Base-by-base conservation (phyloP, 1,140 invertebrate species). In the Drosophila subobscura region DNA sequence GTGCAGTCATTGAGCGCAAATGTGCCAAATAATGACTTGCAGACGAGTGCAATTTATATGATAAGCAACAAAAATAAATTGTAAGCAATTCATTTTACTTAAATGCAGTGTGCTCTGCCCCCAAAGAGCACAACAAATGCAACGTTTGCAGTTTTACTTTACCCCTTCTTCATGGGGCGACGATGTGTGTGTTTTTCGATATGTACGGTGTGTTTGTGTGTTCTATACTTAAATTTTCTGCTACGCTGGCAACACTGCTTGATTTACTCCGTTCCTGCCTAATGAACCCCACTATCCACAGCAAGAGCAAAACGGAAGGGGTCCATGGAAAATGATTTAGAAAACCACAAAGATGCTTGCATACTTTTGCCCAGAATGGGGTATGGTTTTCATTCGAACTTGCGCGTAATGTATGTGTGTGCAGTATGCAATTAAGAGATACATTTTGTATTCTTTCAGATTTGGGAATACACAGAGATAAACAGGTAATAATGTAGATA, bases 1-100 rank as follows among this genome's bases (percentile, higher is more conserved):
- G 81, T 85, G 81, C 81, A 85, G 81, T 79, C 81, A 85, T 86
- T 81, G 81, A 77, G 81, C 81, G 81, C 77, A 85, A 85, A 85
- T 85, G 81, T 85, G 81, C 81, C 81, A 85, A 85, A 85, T 85
- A 85, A 85, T 85, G 80, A 86, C 81, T 85, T 85, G 81, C 81
- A 85, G 73, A 81, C 72, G 81, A 85, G 77, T 85, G 81, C 81
- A 85, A 85, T 85, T 85, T 85, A 85, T 85, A 85, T 86, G 81
- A 85, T 85, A 85, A 85, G 81, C 81, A 85, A 85, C 81, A 79
- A 81, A 86, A 85, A 85, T 85, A 86, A 85, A 85, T 86, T 66
- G 73, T 81, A 86, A 79, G 81, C 81, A 85, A 85, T 85, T 85
- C 81, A 85, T 85, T 85, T 85, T 85, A 88, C 81, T 85, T 85